Evolutionary conservation across 2,797 vertebrate species (phyloP), one percentile per base, ranked within the genome.

Genomic region (Spinus olivaceus): DNA sequence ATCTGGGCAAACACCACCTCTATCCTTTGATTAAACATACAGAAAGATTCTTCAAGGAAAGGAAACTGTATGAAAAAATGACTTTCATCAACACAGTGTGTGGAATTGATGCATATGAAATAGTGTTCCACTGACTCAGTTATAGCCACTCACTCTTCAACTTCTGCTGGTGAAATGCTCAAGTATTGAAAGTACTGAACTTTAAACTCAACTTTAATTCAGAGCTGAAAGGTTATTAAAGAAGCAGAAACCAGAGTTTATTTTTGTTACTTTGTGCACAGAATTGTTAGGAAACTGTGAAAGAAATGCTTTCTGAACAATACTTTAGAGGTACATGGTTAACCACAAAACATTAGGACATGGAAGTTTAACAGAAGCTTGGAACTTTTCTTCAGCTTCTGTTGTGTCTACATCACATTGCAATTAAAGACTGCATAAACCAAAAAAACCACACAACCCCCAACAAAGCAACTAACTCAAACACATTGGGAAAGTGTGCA

Each of bases 371-470:
- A 63, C 4, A 66, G 47, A 81, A 79, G 81, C 3, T 28, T 66
- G 8, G 17, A 81, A 57, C 20, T 41, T 73, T 76, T 77, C 15
- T 77, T 41, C 25, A 77, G 24, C 3, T 72, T 67, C 22, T 64
- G 14, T 19, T 64, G 8, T 30, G 23, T 35, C 21, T 88, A 8
- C 10, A 50, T 59, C 27, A 46, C 11, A 8, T 25, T 76, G 15
- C 18, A 73, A 6, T 32, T 46, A 50, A 21, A 67, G 24, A 37
- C 23, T 59, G 15, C 4, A 14, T 21, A 74, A 41, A 41, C 19
- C 5, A 61, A 12, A 14, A 23, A 41, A 22, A 15, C 0, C 13
- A 50, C 3, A 6, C 16, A 22, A 73, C 1, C 1, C 6, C 28
- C 8, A 41, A 30, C 18, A 44, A 44, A 51, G 14, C 13, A 59